phyloP scores from a whole-genome alignment of 2,888 invertebrate genomes.

The Galeopsomyia nigrocyanea region DNA sequence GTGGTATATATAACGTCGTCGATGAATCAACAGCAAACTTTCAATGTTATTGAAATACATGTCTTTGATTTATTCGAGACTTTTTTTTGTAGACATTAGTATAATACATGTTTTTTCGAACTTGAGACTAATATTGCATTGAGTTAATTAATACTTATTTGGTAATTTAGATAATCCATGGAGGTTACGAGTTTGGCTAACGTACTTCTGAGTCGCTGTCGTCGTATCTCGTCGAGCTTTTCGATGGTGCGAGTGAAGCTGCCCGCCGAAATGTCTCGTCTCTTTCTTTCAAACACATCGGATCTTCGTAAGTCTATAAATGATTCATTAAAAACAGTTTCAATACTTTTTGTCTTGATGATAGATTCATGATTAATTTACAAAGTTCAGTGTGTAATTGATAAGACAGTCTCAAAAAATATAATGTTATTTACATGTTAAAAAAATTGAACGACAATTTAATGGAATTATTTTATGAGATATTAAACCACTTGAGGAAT shows the following conservation, averaged over 20 bases:
- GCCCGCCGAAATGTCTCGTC: slow-evolving; percentile 54
- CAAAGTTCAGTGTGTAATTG: no score
- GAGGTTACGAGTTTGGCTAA: slow-evolving; percentile 18
- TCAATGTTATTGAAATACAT: slow-evolving; percentile 9
- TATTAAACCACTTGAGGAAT: no score
- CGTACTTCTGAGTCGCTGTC: slow-evolving; percentile 66
- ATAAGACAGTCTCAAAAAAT: no score
- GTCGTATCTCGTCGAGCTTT: slow-evolving; percentile 59
- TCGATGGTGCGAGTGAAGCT: slow-evolving; percentile 54
- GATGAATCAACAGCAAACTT: no score
- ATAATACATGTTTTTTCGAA: slow-evolving; percentile 17
- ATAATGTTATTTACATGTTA: no score
- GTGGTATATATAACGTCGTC: no score
- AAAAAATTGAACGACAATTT: no score
- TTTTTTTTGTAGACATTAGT: slow-evolving; percentile 19
- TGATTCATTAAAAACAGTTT: background rate
- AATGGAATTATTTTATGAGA: no score
- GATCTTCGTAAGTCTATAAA: slow-evolving; percentile 72
- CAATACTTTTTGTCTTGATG: no score
- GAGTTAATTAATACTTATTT: slow-evolving; percentile 1
- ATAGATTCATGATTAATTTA: no score
- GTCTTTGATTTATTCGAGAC: slow-evolving; percentile 40
- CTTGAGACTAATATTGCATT: background rate
- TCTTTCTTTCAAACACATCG: slow-evolving; percentile 50
- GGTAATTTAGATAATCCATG: slow-evolving; percentile 19